phyloP scores from a whole-genome alignment of 2,797 vertebrate genomes.

The Cyclopterus lumpus region DNA sequence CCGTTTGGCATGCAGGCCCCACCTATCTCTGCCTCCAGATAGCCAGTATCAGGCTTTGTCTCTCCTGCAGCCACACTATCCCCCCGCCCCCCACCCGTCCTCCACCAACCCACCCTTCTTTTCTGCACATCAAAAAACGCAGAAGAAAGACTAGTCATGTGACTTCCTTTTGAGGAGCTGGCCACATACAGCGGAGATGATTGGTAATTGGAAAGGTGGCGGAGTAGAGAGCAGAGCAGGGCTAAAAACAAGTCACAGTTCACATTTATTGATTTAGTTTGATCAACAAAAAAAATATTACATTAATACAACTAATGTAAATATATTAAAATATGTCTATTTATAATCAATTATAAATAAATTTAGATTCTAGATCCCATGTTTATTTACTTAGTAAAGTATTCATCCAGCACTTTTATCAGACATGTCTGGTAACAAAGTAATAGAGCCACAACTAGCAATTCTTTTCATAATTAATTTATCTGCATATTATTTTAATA shows the following conservation, averaged over 20 bases:
- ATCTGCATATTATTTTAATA: background rate
- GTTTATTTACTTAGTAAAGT: background rate
- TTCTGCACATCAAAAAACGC: slow-evolving; percentile 69
- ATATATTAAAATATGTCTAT: background rate
- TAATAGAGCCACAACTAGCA: rapidly evolving
- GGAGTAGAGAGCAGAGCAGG: slow-evolving; percentile 47
- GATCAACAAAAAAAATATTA: background rate
- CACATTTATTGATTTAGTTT: slow-evolving; percentile 15
- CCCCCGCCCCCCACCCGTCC: slow-evolving; percentile 38
- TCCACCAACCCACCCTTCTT: slow-evolving; percentile 65
- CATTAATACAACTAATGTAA: background rate
- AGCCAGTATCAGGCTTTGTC: slow-evolving; percentile 89
- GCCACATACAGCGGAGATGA: slow-evolving; percentile 79
- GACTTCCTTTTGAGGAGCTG: slow-evolving; percentile 86
- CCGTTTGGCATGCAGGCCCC: slow-evolving; percentile 87
- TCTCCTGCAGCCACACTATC: slow-evolving; percentile 82
- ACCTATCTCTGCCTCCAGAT: slow-evolving; percentile 84
- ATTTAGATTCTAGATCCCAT: background rate
- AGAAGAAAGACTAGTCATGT: slow-evolving; percentile 86
- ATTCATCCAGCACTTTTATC: background rate
- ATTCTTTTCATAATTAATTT: background rate
- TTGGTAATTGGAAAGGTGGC: slow-evolving; percentile 77
- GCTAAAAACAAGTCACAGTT: slow-evolving; percentile 40
- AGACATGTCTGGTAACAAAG: background rate
- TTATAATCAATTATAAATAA: too few species aligned